Conservation (phyloP, 2,888 invertebrate species). For the Leptinotarsa rubiginosa region DNA sequence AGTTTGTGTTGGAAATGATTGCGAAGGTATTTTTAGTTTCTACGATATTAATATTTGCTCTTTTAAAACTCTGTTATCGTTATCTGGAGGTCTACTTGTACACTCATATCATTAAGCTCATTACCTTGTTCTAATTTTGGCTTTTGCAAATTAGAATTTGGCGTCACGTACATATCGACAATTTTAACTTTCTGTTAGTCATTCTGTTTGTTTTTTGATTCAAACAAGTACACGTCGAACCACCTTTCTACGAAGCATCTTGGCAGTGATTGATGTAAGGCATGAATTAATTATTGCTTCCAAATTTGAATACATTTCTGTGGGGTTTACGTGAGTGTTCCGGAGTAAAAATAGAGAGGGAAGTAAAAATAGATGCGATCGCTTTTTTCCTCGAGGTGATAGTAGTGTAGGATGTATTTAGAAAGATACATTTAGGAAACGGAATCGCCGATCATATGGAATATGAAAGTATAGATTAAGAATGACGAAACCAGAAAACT, state of each 20-base stretch:
- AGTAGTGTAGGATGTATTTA: not conserved
- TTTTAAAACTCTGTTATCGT: constrained; percentile 28
- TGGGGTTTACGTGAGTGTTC: constrained; percentile 1
- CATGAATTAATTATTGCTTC: constrained; percentile 18
- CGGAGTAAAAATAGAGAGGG: constrained; percentile 12
- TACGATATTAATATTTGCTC: constrained; percentile 31
- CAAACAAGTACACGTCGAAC: constrained; percentile 25
- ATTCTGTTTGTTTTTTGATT: constrained; percentile 36
- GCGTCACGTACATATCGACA: constrained; percentile 35
- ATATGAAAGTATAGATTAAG: too few relatives aligned
- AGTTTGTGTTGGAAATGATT: constrained; percentile 15
- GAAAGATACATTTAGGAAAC: not conserved
- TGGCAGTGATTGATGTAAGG: constrained; percentile 7
- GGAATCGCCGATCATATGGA: too few relatives aligned
- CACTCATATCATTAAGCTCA: constrained; percentile 38
- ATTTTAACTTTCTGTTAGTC: constrained; percentile 43
- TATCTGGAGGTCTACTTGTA: constrained; percentile 34
- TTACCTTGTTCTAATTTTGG: constrained; percentile 46
- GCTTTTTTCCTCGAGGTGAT: constrained; percentile 1
- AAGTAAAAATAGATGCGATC: constrained; percentile 17
- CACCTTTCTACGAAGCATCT: constrained; percentile 25
- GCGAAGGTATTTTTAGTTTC: constrained; percentile 26
- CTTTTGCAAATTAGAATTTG: constrained; percentile 41
- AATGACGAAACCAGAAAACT: too few relatives aligned
- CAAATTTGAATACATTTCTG: not conserved